A percentile compares a stretch with the other conserved stretches of the same genome.
phyloP scores from a whole-genome alignment of 2,888 invertebrate species.

The Brenthis daphne region DNA sequence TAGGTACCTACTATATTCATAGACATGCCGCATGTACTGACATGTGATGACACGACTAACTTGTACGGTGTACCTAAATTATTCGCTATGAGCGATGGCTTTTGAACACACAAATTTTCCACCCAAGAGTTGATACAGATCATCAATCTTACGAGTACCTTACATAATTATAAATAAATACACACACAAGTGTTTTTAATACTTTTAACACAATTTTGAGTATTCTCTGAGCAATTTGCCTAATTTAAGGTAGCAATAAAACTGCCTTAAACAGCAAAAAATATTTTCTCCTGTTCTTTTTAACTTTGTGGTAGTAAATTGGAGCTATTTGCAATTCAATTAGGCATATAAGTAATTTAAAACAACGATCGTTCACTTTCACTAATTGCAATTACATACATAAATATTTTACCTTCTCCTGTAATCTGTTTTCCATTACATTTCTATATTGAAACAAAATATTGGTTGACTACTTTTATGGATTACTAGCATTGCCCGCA shows the following conservation, averaged over 20 bases:
- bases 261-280: not conserved
- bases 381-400: not conserved
- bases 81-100: constrained; percentile 32
- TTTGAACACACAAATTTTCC: constrained; percentile 25
- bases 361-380: not conserved
- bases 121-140: not conserved
- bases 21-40: not conserved
- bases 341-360: too few relatives aligned
- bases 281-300: not conserved
- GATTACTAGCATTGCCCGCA: not conserved
- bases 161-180: too few relatives aligned
- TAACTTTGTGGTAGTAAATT: not conserved
- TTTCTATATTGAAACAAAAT: too few relatives aligned
- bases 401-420: too few relatives aligned
- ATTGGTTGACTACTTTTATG: not conserved
- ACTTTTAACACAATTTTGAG: too few relatives aligned
- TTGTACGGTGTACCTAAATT: constrained; percentile 12
- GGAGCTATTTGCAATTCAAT: too few relatives aligned
- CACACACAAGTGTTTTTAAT: too few relatives aligned
- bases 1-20: too few relatives aligned
- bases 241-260: too few relatives aligned
- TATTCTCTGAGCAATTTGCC: too few relatives aligned
- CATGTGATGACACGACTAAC: not conserved
- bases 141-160: too few relatives aligned
- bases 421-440: too few relatives aligned